Conservation (phyloP, 2,797 vertebrate species). For the Peromyscus attwateri region DNA sequence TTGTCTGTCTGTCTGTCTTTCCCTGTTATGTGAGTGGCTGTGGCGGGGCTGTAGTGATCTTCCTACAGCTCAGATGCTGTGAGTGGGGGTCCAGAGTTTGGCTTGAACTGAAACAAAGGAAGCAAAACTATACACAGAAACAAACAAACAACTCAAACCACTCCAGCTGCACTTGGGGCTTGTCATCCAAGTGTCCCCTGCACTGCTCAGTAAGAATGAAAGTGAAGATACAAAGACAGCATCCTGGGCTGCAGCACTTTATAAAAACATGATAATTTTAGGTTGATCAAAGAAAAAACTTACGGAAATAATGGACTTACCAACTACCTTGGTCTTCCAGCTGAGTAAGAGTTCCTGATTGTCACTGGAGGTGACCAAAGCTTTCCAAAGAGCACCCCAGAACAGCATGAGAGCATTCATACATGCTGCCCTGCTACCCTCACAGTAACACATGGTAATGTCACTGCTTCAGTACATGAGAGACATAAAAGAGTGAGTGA, state of each 20-base stretch:
- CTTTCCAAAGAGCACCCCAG: constrained; percentile 30
- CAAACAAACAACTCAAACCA: neutral
- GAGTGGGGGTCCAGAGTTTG: neutral
- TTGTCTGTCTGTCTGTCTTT: neutral
- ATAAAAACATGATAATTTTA: constrained; percentile 17
- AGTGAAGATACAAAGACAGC: constrained; percentile 4
- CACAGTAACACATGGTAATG: neutral
- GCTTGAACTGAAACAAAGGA: constrained; percentile 29
- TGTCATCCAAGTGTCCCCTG: neutral
- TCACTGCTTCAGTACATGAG: neutral
- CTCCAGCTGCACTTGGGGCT: neutral
- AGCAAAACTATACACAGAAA: constrained; percentile 27
- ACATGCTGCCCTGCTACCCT: neutral
- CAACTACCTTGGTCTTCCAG: constrained; percentile 50
- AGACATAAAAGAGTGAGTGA: constrained; percentile 6
- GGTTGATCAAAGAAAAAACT: constrained; percentile 24
- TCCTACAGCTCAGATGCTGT: neutral
- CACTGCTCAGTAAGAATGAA: constrained; percentile 23
- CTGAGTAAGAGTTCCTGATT: constrained; percentile 37
- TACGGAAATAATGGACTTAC: constrained; percentile 9
- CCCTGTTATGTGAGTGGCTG: neutral
- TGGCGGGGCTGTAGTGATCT: neutral
- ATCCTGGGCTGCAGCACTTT: neutral
- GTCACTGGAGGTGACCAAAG: neutral
- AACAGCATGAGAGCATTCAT: neutral